phyloP scores from a whole-genome alignment of 2,113 vertebrate genomes.

The Colius striatus region DNA sequence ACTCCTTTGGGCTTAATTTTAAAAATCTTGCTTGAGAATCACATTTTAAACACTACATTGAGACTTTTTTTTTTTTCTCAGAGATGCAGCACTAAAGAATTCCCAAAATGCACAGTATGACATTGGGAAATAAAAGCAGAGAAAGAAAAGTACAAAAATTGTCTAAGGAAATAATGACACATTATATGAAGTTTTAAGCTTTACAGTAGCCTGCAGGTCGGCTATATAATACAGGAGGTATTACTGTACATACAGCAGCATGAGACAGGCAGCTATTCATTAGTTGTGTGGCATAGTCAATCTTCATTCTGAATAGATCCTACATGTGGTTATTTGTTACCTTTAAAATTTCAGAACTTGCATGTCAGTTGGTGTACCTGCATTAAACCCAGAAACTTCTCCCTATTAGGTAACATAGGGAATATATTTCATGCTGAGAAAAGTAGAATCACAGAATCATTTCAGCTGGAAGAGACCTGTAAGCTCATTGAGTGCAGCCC shows the following conservation, averaged over 20 bases:
- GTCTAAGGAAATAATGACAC: background rate
- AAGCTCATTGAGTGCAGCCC: too few relatives aligned
- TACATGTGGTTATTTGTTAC: background rate
- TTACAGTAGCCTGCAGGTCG: background rate
- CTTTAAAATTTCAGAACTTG: background rate
- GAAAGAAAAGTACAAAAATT: background rate
- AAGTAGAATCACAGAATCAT: background rate
- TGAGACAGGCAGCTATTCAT: background rate
- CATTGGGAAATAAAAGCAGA: background rate
- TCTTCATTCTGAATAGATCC: background rate
- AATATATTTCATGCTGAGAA: background rate
- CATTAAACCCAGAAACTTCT: background rate
- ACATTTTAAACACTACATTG: background rate
- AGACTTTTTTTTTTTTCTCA: background rate
- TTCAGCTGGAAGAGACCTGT: too few relatives aligned
- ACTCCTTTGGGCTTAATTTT: conserved; percentile 40
- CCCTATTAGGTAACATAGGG: background rate
- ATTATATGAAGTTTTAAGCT: background rate
- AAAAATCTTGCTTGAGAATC: conserved; percentile 20
- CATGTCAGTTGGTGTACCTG: background rate
- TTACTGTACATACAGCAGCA: background rate
- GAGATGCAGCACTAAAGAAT: background rate
- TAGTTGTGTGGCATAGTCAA: background rate
- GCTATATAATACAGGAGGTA: background rate
- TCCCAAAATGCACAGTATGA: background rate